Conservation (phyloP, 2,888 invertebrate genomes). For the Brenthis daphne region DNA sequence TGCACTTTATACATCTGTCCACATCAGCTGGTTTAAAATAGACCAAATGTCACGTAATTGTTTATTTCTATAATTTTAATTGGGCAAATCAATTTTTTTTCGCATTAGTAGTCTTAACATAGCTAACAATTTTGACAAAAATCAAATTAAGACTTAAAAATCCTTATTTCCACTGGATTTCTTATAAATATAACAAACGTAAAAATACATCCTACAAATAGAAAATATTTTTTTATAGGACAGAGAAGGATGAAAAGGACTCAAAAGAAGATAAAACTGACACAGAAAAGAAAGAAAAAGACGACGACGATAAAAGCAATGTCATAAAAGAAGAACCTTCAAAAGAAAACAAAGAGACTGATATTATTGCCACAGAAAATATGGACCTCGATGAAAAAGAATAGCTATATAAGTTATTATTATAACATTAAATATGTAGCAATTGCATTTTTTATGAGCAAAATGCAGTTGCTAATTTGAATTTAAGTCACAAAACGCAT, state of each 20-base stretch:
- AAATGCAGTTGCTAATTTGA: neutral
- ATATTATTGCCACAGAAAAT: slow-evolving; percentile 43
- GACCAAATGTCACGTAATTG: too few species aligned
- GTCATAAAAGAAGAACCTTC: slow-evolving; percentile 23
- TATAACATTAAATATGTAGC: neutral
- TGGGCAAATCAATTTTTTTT: too few species aligned
- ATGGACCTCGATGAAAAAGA: slow-evolving; percentile 50
- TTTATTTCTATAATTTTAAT: too few species aligned
- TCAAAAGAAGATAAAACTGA: slow-evolving; percentile 32
- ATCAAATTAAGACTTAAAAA: too few species aligned
- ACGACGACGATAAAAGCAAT: slow-evolving; percentile 14
- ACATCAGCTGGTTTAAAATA: neutral
- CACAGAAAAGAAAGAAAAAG: slow-evolving; percentile 21
- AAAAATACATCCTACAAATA: neutral
- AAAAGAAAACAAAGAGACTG: slow-evolving; percentile 38
- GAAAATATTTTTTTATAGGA: slow-evolving; percentile 34
- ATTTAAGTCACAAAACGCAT: too few species aligned
- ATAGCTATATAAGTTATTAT: slow-evolving; percentile 19
- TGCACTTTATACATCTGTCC: neutral
- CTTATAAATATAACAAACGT: too few species aligned
- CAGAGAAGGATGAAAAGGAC: slow-evolving; percentile 47
- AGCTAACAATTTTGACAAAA: too few species aligned
- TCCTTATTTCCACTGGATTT: too few species aligned
- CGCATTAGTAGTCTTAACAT: too few species aligned
- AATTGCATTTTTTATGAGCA: neutral